phyloP scores from a whole-genome alignment of 2,888 invertebrate genomes.

The Crepidodera aurea region DNA sequence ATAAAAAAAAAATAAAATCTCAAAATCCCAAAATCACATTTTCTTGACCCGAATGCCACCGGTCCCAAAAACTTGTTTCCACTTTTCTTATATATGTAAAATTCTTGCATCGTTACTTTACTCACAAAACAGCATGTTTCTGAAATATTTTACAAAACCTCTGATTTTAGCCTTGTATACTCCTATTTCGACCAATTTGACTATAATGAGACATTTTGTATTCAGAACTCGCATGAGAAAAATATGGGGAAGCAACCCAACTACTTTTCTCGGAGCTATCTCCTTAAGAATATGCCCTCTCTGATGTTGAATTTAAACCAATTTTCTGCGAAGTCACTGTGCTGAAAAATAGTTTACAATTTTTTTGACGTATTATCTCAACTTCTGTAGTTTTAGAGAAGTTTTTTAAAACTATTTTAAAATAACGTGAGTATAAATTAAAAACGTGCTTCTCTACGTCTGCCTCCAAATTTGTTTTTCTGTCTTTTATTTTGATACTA shows the following conservation, averaged over 20 bases:
- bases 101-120: background rate
- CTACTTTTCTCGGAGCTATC: slow-evolving; percentile 19
- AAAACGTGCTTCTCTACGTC: too few relatives aligned
- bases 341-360: background rate
- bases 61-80: background rate
- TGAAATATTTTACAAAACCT: slow-evolving; percentile 28
- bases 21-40: too few relatives aligned
- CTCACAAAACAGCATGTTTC: slow-evolving; percentile 18
- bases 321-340: slow-evolving; percentile 24
- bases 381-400: too few relatives aligned
- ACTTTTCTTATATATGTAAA: background rate
- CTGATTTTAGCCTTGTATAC: slow-evolving; percentile 28
- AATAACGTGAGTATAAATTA: too few relatives aligned
- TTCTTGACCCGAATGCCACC: too few relatives aligned
- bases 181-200: slow-evolving; percentile 28
- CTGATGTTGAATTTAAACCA: slow-evolving; percentile 36
- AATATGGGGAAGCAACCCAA: slow-evolving; percentile 30
- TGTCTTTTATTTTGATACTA: too few relatives aligned
- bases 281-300: slow-evolving; percentile 25
- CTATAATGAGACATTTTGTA: slow-evolving; percentile 35
- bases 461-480: too few relatives aligned
- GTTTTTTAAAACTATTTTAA: too few relatives aligned
- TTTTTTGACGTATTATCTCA: background rate
- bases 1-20: too few relatives aligned
- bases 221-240: slow-evolving; percentile 32